phyloP scores from a whole-genome alignment of 2,888 invertebrate species.

The Nyleta sp. region DNA sequence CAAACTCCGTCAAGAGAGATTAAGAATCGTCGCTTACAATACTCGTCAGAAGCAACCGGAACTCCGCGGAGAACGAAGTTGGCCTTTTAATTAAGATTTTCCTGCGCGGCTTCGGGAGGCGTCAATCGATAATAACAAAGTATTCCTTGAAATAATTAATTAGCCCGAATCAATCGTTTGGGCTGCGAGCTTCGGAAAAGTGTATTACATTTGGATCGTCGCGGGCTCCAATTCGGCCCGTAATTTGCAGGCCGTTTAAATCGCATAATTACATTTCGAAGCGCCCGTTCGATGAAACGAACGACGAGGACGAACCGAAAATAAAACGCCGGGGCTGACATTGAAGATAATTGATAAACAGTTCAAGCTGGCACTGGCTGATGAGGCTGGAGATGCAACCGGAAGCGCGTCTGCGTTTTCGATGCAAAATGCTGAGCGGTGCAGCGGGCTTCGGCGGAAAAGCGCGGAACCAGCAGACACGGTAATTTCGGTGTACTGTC shows the following conservation, averaged over 20 bases:
- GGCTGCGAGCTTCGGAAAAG: conserved; percentile 1
- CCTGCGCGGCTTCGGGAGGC: conserved; percentile 14
- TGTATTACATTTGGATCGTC: neutral
- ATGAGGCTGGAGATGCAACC: conserved; percentile 60
- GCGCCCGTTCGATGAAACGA: conserved; percentile 4
- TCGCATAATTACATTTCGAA: conserved; percentile 30
- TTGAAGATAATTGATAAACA: conserved; percentile 65
- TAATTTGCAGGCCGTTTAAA: conserved; percentile 20
- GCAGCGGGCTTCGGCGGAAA: conserved; percentile 65
- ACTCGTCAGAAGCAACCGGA: conserved; percentile 49
- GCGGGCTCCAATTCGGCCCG: neutral
- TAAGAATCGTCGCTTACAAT: conserved; percentile 65
- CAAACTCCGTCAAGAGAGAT: conserved; percentile 62
- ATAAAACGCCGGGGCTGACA: conserved; percentile 41
- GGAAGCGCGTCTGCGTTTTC: conserved; percentile 63
- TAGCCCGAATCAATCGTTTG: conserved; percentile 14
- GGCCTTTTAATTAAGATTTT: conserved; percentile 64
- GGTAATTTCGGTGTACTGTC: conserved; percentile 76
- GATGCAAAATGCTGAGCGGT: conserved; percentile 64
- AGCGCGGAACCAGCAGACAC: conserved; percentile 75
- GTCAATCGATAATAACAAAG: conserved; percentile 42
- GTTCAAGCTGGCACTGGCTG: conserved; percentile 26
- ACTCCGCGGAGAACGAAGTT: conserved; percentile 50
- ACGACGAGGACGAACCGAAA: conserved; percentile 34
- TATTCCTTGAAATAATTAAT: conserved; percentile 38